Percentiles rank a stretch among this genome's conserved stretches.
Evolutionary conservation across 2,113 vertebrate species (phyloP).

Genomic region (Rhabdomys dilectus): DNA sequence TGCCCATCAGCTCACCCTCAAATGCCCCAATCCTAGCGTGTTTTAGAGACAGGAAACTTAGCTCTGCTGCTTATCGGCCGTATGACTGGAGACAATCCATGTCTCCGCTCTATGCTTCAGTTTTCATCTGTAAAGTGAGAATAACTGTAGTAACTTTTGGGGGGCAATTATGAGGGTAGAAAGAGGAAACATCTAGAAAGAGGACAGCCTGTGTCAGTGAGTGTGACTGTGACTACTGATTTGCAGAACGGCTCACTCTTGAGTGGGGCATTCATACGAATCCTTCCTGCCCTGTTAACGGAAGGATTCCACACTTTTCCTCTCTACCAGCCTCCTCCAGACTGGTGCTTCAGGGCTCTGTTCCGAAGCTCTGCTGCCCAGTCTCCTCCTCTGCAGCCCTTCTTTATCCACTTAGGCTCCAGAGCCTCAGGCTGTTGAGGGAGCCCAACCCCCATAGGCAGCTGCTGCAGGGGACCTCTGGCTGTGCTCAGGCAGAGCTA

Average conservation of each 20-base stretch:
- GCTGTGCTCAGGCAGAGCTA: neutral
- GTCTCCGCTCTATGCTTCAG: neutral
- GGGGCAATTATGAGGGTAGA: neutral
- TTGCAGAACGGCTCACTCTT: neutral
- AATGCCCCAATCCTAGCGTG: no score
- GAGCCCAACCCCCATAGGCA: neutral
- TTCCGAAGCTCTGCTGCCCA: neutral
- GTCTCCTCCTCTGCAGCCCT: no score
- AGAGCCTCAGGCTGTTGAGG: neutral
- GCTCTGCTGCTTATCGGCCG: neutral
- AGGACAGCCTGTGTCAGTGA: neutral
- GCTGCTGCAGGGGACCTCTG: neutral
- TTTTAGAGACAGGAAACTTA: neutral
- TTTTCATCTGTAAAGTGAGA: neutral
- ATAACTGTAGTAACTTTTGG: neutral
- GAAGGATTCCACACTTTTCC: neutral
- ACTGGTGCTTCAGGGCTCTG: neutral
- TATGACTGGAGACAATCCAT: neutral
- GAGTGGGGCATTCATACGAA: no score
- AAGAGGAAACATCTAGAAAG: neutral
- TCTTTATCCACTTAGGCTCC: neutral
- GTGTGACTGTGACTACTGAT: neutral
- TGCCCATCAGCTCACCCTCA: neutral
- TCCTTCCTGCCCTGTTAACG: neutral
- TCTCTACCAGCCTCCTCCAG: neutral